Percentiles rank a stretch among this genome's conserved stretches.
These are phyloP conservation scores for Seira ritae DNA, from an alignment of 2,888 invertebrate genomes.

Conservation along the genomic window DNA sequence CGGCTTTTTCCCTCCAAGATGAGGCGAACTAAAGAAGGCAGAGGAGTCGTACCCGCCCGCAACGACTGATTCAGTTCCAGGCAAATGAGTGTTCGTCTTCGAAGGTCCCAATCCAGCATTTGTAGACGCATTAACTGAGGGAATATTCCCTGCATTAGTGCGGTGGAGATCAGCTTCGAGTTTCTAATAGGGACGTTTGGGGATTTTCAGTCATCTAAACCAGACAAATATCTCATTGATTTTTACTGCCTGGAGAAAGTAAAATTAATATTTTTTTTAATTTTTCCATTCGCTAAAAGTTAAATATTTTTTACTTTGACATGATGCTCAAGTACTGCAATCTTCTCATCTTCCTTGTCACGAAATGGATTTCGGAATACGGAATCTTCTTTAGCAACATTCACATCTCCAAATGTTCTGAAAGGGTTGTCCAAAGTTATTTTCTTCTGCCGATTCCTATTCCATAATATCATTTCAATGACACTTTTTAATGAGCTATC, in stretches of 20 bases:
- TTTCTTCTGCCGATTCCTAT: neutral
- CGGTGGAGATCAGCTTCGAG: conserved; percentile 40
- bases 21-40: conserved; percentile 49
- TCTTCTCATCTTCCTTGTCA: conserved; percentile 64
- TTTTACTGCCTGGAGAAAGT: no score
- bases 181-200: conserved; percentile 81
- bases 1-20: conserved; percentile 25
- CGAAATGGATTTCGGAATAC: conserved; percentile 68
- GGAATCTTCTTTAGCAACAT: conserved; percentile 59
- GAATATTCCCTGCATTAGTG: conserved; percentile 6
- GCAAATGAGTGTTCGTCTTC: conserved; percentile 24
- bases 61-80: conserved; percentile 41
- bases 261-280: no score
- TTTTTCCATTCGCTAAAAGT: no score
- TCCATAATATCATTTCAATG: neutral
- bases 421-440: conserved; percentile 59
- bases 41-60: conserved; percentile 49
- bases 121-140: neutral
- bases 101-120: neutral
- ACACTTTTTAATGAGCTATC: neutral
- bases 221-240: no score
- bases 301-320: conserved; percentile 71
- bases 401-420: conserved; percentile 36
- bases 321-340: conserved; percentile 67
- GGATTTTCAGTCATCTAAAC: conserved; percentile 83